A percentile compares a stretch with the other conserved stretches of the same genome.
These are phyloP conservation scores for Crotalus tigris DNA, from an alignment of 2,113 vertebrate species.

Conservation along the genomic window DNA sequence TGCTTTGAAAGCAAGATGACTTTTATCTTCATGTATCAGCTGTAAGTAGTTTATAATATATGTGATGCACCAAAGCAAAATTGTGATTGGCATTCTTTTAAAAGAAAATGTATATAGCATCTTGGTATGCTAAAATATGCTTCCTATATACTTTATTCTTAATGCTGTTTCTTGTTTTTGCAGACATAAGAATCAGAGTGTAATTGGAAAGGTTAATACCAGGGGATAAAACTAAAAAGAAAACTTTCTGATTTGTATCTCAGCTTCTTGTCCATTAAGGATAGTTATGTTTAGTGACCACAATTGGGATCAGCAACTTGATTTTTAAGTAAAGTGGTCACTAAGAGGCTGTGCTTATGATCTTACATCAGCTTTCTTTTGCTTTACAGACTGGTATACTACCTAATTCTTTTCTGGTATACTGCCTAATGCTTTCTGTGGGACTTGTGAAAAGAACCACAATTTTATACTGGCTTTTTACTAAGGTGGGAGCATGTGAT, in stretches of 20 bases:
- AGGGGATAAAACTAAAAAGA: not conserved
- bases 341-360: not conserved
- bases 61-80: constrained; percentile 39
- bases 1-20: not conserved
- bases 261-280: not conserved
- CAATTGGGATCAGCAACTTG: not conserved
- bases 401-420: not conserved
- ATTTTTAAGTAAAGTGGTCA: not conserved
- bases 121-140: not conserved
- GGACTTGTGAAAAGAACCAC: not conserved
- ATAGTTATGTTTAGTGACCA: not conserved
- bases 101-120: not conserved
- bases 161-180: not conserved
- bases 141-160: not conserved
- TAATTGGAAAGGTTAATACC: not conserved
- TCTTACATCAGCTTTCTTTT: not conserved
- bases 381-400: not conserved
- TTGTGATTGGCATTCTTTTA: not conserved
- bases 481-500: not conserved
- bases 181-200: not conserved
- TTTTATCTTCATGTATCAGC: constrained; percentile 7
- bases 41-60: constrained; percentile 28
- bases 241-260: not conserved
- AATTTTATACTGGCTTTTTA: not conserved
- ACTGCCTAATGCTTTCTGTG: too few species aligned